Evolutionary conservation across 2,888 invertebrate species (phyloP).

Genomic region (Stenichneumon culpator): DNA sequence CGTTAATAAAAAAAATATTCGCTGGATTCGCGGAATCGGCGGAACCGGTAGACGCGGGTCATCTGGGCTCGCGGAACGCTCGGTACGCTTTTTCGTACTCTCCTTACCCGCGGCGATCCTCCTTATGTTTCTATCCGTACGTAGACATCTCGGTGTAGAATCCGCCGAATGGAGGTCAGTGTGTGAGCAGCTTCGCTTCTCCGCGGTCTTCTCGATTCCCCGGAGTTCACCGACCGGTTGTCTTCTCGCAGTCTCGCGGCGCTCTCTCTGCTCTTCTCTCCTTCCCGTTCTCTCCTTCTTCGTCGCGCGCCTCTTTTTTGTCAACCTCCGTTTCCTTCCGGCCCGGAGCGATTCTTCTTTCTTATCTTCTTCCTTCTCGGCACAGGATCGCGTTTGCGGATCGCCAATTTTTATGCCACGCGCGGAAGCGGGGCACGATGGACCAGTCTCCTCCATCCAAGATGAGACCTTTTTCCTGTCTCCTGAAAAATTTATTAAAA

Average conservation of each 20-base stretch:
- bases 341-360: background rate
- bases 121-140: conserved; percentile 48
- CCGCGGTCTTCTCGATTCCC: conserved; percentile 71
- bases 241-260: conserved; percentile 62
- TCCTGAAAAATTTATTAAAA: too few relatives aligned
- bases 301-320: conserved; percentile 10
- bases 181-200: conserved; percentile 82
- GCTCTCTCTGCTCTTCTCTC: conserved; percentile 44
- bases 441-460: background rate
- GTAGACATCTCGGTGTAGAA: conserved; percentile 63
- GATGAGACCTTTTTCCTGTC: too few relatives aligned
- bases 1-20: background rate
- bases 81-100: background rate
- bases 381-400: background rate
- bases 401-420: background rate
- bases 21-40: background rate
- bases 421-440: background rate
- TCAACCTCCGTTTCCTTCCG: conserved; percentile 45
- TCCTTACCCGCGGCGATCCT: conserved; percentile 30
- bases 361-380: conserved; percentile 2
- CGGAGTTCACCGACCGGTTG: conserved; percentile 78
- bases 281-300: conserved; percentile 42
- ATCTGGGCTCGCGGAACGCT: conserved; percentile 28
- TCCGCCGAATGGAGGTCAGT: conserved; percentile 82
- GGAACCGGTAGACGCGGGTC: conserved; percentile 18